phyloP scores from a whole-genome alignment of 1,140 invertebrate genomes.

The Melitaea cinxia region DNA sequence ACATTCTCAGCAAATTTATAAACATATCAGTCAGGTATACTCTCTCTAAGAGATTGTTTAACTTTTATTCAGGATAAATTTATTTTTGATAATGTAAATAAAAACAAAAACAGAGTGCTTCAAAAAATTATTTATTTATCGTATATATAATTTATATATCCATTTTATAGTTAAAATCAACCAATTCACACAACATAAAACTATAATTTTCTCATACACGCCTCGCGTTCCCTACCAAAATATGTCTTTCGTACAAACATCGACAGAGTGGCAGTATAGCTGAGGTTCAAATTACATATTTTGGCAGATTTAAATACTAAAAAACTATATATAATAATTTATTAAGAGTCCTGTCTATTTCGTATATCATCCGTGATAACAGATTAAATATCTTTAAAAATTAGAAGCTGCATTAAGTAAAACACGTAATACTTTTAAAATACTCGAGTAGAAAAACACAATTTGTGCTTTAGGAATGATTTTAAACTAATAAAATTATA shows the following conservation, averaged over 20 bases:
- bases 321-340: constrained; percentile 48
- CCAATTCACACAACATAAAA: constrained; percentile 74
- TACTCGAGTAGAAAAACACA: constrained; percentile 44
- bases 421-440: constrained; percentile 49
- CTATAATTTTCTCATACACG: constrained; percentile 49
- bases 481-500: constrained; percentile 24
- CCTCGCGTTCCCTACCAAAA: constrained; percentile 42
- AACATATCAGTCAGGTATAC: no score
- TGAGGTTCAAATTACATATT: constrained; percentile 49
- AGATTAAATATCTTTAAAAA: constrained; percentile 36
- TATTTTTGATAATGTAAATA: constrained; percentile 34
- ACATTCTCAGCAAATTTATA: no score
- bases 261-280: constrained; percentile 53
- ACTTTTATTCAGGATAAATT: neutral
- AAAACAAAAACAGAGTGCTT: constrained; percentile 69
- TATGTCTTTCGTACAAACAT: constrained; percentile 41
- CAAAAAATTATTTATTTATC: constrained; percentile 81
- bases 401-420: constrained; percentile 34
- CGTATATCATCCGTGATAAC: constrained; percentile 32
- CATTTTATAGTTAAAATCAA: constrained; percentile 78
- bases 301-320: constrained; percentile 40
- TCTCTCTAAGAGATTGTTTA: no score
- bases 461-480: constrained; percentile 49
- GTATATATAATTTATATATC: constrained; percentile 81
- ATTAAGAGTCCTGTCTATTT: constrained; percentile 46